Evolutionary conservation across 2,113 vertebrate genomes (phyloP), one percentile per base, ranked within the genome.

Genomic region (Corythaixoides concolor): DNA sequence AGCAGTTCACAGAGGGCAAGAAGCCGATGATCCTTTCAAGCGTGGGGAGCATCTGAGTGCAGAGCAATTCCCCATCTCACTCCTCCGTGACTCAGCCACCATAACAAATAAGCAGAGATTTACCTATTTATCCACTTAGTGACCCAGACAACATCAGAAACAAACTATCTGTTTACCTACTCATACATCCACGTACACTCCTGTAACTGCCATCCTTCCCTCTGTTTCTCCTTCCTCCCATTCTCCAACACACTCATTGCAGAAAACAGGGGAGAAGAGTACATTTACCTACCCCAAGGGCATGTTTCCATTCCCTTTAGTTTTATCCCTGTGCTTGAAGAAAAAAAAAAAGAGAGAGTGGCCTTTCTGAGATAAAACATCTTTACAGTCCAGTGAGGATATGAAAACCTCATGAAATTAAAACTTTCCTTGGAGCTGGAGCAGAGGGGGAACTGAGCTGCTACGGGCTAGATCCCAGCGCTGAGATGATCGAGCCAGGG

Each of bases 201-300:
- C 26, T 43, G 24, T 9, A 49, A 32, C 55, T 8, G 13, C 55
- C 64, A 32, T 6, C 82, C 79, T n/a, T 20, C 20, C 70, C 88
- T 66, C 79, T 6, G 33, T 18, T 81, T 32, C 69, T 60, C 59
- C 43, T 56, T 20, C 88, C 50, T 88, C 63, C 52, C 59, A 0
- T 81, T 56, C 59, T 20, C 80, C 2, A 15, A 20, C 43, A 49
- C 60, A 45, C 69, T 45, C 89, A 50, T 33, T 79, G 45, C 1
- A 23, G 74, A 72, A 77, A 96, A 85, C 53, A n/a, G 83, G 64
- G 67, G 74, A 43, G 49, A 22, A 63, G 49, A 88, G 43, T 17
- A 26, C 37, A 69, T 82, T 88, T 81, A 77, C 64, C 86, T 39
- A 53, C 59, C 90, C 87, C 77, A 88, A 62, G 74, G 95, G 74